These are phyloP conservation scores for Cataglyphis rosenhaueri DNA, from an alignment of 2,888 invertebrate genomes.

Conservation along the genomic window DNA sequence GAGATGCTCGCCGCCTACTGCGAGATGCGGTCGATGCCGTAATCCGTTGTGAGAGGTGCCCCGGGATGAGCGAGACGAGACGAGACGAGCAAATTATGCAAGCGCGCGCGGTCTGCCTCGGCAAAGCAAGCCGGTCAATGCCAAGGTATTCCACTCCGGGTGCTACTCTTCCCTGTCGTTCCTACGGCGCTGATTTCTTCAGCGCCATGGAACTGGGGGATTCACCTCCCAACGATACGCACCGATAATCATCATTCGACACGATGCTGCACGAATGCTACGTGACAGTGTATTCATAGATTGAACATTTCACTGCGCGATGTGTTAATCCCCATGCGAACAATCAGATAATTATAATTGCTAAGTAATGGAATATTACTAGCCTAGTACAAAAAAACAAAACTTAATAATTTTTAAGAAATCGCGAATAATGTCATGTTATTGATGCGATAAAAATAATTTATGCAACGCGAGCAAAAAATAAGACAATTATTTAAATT, in stretches of 20 bases:
- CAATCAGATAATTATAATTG: not conserved
- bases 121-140: constrained; percentile 84
- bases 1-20: constrained; percentile 18
- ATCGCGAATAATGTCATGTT: not conserved
- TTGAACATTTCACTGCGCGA: not conserved
- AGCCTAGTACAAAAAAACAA: not conserved
- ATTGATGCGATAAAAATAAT: not conserved
- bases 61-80: constrained; percentile 84
- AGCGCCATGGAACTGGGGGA: constrained; percentile 20
- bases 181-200: constrained; percentile 50
- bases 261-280: not conserved
- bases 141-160: constrained; percentile 81
- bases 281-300: constrained; percentile 1
- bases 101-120: constrained; percentile 80
- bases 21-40: constrained; percentile 65
- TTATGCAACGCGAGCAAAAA: not conserved
- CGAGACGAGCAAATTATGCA: constrained; percentile 84
- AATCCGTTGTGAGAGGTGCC: constrained; percentile 63
- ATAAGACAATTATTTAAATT: not conserved
- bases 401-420: not conserved
- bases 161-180: constrained; percentile 68
- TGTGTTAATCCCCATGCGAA: not conserved
- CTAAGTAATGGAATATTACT: constrained; percentile 6
- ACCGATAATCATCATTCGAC: constrained; percentile 18
- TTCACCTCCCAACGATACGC: constrained; percentile 41